Evolutionary conservation across 2,888 invertebrate genomes (phyloP), one percentile per base, ranked within the genome.

Genomic region (Coenonympha arcania): DNA sequence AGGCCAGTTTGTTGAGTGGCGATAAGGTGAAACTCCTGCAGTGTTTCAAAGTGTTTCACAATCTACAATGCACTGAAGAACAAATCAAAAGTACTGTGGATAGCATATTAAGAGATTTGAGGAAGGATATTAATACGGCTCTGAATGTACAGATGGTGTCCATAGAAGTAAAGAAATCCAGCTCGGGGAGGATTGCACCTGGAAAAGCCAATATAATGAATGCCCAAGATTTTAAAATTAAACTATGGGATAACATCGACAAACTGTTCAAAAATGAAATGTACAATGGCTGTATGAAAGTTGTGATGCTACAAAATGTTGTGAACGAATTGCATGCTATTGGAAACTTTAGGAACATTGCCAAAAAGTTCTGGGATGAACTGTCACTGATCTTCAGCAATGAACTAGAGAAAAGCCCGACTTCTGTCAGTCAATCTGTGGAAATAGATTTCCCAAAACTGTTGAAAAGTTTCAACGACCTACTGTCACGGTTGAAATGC

Each of bases 171-270:
- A 86, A 81, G 50, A 82, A 81, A 53, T 73, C 81, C 2, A 75
- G 82, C 48, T 78, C 80, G 0, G 76, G 78, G 0, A 67, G 84
- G 47, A 60, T 85, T 52, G 74, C 84, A 4, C 87, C 90, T 50
- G 66, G 90, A 50, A 69, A 89, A 81, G 84, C 85, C 54, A 70
- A 89, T 67, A 63, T 88, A 50, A 73, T 82, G 89, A 72, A 88
- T 76, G 62, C 88, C 59, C 67, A 80, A 73, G 89, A 78, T 67
- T 89, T 79, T 62, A 89, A 70, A 76, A 80, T 68, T 61, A 84
- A 93, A 66, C 88, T 98, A 4, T 98, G 97, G 96, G 91, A 92
- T 54, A 95, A 95, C 62, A 89, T 98, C 65, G 96, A 97, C 68
- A 93, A 92, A 76, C 80, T 95, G 6, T 93, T 96, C 69, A 93